phyloP scores from a whole-genome alignment of 2,797 vertebrate species.

The Rachycentron canadum region DNA sequence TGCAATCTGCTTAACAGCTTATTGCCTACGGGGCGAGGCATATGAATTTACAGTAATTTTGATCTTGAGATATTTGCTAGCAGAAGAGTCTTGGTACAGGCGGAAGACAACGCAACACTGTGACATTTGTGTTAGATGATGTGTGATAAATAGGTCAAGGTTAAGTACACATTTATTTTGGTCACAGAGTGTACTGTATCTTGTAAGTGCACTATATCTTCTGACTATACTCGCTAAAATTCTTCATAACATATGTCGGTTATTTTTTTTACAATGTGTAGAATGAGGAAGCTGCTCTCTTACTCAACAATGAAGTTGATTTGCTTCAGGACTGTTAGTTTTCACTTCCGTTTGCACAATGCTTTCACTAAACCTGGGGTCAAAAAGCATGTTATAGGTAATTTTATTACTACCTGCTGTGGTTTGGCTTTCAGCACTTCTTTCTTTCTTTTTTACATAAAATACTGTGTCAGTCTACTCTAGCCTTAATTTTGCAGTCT shows the following conservation, averaged over 20 bases:
- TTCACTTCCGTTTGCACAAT: conserved; percentile 69
- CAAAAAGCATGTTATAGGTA: not conserved
- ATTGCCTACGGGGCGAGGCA: not conserved
- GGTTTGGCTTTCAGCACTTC: not conserved
- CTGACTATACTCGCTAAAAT: not conserved
- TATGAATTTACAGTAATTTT: conserved; percentile 49
- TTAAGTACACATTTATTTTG: conserved; percentile 61
- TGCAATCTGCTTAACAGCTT: conserved; percentile 43
- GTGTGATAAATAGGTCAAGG: conserved; percentile 38
- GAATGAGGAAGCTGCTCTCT: conserved; percentile 72
- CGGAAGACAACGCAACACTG: conserved; percentile 4
- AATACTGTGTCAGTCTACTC: not conserved
- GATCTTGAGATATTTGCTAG: conserved; percentile 27
- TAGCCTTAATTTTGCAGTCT: not conserved
- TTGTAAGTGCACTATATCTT: not conserved
- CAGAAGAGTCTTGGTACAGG: conserved; percentile 18
- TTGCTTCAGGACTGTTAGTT: conserved; percentile 45
- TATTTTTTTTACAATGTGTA: conserved; percentile 19
- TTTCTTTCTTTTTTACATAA: not conserved
- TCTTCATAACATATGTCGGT: not conserved
- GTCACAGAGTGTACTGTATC: conserved; percentile 15
- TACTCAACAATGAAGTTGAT: conserved; percentile 27
- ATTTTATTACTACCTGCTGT: not conserved
- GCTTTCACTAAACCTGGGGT: conserved; percentile 26
- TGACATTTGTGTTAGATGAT: conserved; percentile 25